Percentiles rank a stretch among this genome's conserved stretches.
Evolutionary conservation across 2,888 invertebrate genomes (phyloP).

Genomic region (Lycocerus yunnanus): DNA sequence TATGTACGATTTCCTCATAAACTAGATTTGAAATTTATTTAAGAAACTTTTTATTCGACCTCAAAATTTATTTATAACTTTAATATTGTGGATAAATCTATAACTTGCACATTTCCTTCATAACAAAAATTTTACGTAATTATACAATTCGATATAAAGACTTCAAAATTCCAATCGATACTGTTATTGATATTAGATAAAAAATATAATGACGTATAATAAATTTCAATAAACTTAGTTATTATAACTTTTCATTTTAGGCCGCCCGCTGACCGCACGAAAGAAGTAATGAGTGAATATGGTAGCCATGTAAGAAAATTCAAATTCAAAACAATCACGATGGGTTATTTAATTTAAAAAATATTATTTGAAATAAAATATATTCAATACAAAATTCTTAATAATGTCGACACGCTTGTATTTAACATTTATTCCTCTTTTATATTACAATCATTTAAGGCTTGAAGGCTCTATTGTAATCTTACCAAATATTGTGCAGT

Average conservation of each 20-base stretch:
- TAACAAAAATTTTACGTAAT: not conserved
- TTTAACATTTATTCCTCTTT: not conserved
- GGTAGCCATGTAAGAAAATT: too few relatives aligned
- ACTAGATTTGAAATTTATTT: constrained; percentile 18
- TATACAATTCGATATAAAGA: not conserved
- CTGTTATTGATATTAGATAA: not conserved
- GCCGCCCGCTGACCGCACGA: too few relatives aligned
- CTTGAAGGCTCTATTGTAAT: not conserved
- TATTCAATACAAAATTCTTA: too few relatives aligned
- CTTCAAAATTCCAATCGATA: not conserved
- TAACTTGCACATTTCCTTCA: not conserved
- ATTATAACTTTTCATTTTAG: too few relatives aligned
- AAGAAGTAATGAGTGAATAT: too few relatives aligned
- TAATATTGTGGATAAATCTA: constrained; percentile 20
- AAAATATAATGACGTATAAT: not conserved
- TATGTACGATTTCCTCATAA: constrained; percentile 34
- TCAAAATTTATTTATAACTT: constrained; percentile 28
- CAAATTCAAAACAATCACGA: too few relatives aligned
- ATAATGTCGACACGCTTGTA: too few relatives aligned
- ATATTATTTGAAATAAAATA: too few relatives aligned
- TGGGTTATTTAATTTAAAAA: too few relatives aligned
- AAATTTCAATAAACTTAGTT: too few relatives aligned
- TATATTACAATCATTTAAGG: not conserved
- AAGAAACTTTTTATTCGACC: constrained; percentile 25
- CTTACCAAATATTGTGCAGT: not conserved